Evolutionary conservation across 1,140 invertebrate species (phyloP).

Genomic region (Ostrea denselamellosa): DNA sequence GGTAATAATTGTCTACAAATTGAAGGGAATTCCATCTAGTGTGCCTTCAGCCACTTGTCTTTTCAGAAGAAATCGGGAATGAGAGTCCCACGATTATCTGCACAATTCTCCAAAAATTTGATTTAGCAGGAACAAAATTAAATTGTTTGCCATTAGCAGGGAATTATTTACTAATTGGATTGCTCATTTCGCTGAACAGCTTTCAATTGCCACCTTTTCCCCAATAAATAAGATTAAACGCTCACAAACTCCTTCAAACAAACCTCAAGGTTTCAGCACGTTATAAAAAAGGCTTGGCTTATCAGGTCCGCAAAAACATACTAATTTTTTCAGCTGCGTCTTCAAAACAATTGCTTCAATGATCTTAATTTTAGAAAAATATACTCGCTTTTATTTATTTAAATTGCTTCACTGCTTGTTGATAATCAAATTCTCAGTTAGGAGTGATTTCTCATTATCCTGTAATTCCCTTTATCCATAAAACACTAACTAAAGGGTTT

Average conservation of each 20-base stretch:
- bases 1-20: constrained; percentile 59
- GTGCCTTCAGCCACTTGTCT: not conserved
- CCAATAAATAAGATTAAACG: constrained; percentile 6
- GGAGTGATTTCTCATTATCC: not conserved
- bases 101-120: constrained; percentile 70
- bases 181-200: constrained; percentile 65
- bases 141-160: constrained; percentile 66
- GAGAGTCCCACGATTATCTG: constrained; percentile 57
- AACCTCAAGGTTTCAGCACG: not conserved
- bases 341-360: constrained; percentile 8
- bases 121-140: constrained; percentile 68
- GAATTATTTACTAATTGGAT: constrained; percentile 73
- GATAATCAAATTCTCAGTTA: not conserved
- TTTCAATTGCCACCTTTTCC: constrained; percentile 55
- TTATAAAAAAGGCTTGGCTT: not conserved
- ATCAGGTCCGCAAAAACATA: not conserved
- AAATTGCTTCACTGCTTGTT: constrained; percentile 29
- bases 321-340: constrained; percentile 16
- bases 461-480: not conserved
- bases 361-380: not conserved
- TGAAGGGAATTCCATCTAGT: constrained; percentile 52
- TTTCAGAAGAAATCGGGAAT: not conserved
- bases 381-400: not conserved
- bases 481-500: constrained; percentile 12
- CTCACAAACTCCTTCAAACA: not conserved